These are phyloP conservation scores for Coranthus polyacanthus DNA, from an alignment of 2,797 vertebrate genomes.

Conservation along the genomic window DNA sequence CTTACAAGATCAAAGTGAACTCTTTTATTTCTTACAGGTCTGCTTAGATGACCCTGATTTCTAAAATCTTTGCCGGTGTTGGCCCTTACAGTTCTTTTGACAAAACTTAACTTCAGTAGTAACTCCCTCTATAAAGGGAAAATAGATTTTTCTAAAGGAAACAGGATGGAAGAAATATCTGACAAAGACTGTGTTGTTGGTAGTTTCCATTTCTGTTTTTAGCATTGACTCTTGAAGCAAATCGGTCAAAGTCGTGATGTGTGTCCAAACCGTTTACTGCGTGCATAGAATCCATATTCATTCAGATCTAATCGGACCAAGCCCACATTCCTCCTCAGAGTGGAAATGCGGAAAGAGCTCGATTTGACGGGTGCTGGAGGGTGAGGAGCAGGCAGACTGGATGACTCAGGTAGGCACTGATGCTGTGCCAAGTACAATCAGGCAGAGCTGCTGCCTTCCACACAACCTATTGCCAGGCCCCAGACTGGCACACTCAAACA, in stretches of 20 bases:
- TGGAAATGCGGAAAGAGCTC: conserved; percentile 68
- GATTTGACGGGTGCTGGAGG: conserved; percentile 66
- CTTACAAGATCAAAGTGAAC: conserved; percentile 23
- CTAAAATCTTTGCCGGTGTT: conserved; percentile 1
- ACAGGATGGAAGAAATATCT: background rate
- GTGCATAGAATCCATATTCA: conserved; percentile 28
- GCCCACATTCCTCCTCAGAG: conserved; percentile 43
- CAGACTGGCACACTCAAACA: conserved; percentile 68
- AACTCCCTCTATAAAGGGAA: conserved; percentile 2
- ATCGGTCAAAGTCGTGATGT: background rate
- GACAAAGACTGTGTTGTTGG: conserved; percentile 23
- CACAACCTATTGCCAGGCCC: conserved; percentile 58
- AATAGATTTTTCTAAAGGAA: background rate
- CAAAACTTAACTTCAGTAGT: background rate
- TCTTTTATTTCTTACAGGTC: conserved; percentile 4
- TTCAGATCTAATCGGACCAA: conserved; percentile 48
- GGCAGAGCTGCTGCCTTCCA: conserved; percentile 64
- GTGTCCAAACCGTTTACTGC: conserved; percentile 21
- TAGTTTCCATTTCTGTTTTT: conserved; percentile 17
- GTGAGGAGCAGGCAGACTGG: conserved; percentile 69
- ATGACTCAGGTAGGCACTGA: conserved; percentile 82
- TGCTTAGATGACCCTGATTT: conserved; percentile 7
- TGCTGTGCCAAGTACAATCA: conserved; percentile 76
- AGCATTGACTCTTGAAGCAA: conserved; percentile 2
- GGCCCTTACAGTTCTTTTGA: background rate